Evolutionary conservation across 2,113 vertebrate species (phyloP).

Genomic region (Crotophaga sulcirostris): DNA sequence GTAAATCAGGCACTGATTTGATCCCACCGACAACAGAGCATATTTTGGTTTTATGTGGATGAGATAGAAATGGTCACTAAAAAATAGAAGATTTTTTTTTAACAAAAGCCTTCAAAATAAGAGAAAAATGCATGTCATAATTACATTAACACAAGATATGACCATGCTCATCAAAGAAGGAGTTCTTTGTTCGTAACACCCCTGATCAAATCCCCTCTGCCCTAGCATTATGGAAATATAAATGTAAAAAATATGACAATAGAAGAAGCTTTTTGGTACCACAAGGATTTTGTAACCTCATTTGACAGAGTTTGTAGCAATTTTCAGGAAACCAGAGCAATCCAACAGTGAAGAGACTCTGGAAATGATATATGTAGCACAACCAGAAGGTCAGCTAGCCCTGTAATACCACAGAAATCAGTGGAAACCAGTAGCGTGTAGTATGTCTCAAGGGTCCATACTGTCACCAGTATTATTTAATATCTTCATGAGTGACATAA

Average conservation of each 20-base stretch:
- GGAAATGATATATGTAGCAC: not conserved
- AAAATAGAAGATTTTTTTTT: not conserved
- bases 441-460: not conserved
- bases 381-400: not conserved
- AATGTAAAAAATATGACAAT: not conserved
- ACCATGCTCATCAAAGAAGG: not conserved
- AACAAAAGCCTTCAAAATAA: not conserved
- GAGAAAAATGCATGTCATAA: not conserved
- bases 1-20: slow-evolving; percentile 29
- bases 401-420: not conserved
- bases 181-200: not conserved
- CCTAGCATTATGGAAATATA: not conserved
- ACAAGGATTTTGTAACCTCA: not conserved
- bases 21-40: not conserved
- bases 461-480: not conserved
- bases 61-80: not conserved
- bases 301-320: not conserved
- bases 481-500: not conserved
- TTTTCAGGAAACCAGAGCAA: not conserved
- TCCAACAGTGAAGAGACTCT: not conserved
- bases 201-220: not conserved
- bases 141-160: not conserved
- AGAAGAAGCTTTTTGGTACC: not conserved
- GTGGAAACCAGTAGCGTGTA: not conserved
- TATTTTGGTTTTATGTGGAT: not conserved